A percentile compares a stretch with the other conserved stretches of the same genome.
phyloP scores from a whole-genome alignment of 2,888 invertebrate genomes.

The Cryptocephalus moraei region DNA sequence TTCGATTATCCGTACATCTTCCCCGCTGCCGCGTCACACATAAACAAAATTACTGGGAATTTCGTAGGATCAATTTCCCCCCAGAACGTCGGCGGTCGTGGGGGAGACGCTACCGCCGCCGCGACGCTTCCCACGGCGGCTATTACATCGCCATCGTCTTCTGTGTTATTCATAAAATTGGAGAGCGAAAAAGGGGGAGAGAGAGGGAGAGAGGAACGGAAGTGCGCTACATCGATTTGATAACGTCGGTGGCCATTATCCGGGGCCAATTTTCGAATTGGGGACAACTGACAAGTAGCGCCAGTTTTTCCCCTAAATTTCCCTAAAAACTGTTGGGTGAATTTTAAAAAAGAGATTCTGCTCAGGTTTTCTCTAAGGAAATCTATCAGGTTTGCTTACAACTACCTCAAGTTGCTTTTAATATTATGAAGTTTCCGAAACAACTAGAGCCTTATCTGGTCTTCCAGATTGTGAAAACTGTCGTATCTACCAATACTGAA shows the following conservation, averaged over 20 bases:
- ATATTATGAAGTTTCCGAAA: too few species aligned
- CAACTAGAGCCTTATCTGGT: too few species aligned
- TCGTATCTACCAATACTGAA: too few species aligned
- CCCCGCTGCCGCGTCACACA: constrained; percentile 21
- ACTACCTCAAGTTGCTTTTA: too few species aligned
- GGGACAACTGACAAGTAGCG: constrained; percentile 10
- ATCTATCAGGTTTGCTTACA: too few species aligned
- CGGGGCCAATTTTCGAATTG: constrained; percentile 6
- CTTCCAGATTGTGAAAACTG: too few species aligned
- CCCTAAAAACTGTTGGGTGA: too few species aligned
- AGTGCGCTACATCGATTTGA: constrained; percentile 25
- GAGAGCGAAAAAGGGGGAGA: neutral
- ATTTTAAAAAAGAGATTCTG: too few species aligned
- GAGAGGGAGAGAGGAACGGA: constrained; percentile 8
- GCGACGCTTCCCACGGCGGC: constrained; percentile 27
- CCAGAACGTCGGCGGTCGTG: constrained; percentile 3
- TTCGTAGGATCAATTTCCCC: constrained; percentile 26
- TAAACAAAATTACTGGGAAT: constrained; percentile 35
- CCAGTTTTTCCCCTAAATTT: too few species aligned
- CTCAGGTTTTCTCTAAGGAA: too few species aligned
- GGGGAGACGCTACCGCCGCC: neutral
- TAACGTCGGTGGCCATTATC: too few species aligned
- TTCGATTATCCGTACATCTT: constrained; percentile 19
- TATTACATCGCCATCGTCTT: constrained; percentile 16
- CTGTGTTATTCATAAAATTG: constrained; percentile 25